These are phyloP conservation scores for Oostethus manadensis DNA, from an alignment of 2,113 vertebrate species.

Conservation along the genomic window DNA sequence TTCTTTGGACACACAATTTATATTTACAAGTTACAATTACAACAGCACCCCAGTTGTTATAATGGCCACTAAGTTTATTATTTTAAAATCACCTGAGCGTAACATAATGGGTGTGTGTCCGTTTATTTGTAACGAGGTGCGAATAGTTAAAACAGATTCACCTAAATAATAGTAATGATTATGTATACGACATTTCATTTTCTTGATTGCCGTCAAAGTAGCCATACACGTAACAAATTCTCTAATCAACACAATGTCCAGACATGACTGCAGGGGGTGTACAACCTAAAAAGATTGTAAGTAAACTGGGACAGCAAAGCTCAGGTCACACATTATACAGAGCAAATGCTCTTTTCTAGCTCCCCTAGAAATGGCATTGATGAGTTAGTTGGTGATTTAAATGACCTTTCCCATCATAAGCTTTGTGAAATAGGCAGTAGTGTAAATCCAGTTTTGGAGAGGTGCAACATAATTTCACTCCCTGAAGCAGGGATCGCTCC, in stretches of 20 bases:
- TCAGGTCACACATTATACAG: neutral
- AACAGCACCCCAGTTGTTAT: slow-evolving; percentile 1
- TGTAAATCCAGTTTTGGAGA: neutral
- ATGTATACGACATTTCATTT: neutral
- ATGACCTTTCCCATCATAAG: neutral
- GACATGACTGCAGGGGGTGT: neutral
- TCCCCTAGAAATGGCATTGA: neutral
- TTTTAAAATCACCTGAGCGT: slow-evolving; percentile 26
- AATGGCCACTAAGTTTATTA: slow-evolving; percentile 14
- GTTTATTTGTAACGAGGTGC: slow-evolving; percentile 4
- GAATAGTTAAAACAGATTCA: slow-evolving; percentile 5
- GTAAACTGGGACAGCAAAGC: neutral
- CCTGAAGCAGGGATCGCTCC: slow-evolving; percentile 26
- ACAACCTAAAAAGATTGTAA: neutral
- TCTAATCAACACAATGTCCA: neutral
- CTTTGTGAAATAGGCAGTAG: neutral
- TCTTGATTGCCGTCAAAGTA: slow-evolving; percentile 10
- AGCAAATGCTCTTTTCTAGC: neutral
- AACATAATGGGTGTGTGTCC: neutral
- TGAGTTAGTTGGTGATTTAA: neutral
- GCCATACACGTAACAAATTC: slow-evolving; percentile 12
- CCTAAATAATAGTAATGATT: slow-evolving; percentile 1
- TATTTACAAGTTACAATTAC: slow-evolving; percentile 24
- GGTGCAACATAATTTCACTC: neutral
- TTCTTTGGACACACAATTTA: slow-evolving; percentile 1